These are phyloP conservation scores for Vulpes lagopus DNA, from an alignment of 2,113 vertebrate species.

Conservation along the genomic window DNA sequence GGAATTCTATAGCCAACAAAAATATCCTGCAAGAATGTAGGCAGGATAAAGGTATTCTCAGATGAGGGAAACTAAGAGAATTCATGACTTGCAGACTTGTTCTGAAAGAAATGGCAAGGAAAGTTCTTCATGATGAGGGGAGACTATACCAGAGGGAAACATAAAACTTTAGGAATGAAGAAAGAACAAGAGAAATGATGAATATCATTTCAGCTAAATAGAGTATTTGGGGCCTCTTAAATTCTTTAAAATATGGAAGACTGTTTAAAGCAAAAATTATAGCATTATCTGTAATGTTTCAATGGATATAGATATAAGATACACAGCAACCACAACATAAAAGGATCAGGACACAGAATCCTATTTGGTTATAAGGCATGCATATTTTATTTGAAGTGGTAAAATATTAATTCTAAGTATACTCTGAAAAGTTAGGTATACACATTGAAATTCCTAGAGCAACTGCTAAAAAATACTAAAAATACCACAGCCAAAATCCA, in stretches of 20 bases:
- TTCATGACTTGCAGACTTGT: background rate
- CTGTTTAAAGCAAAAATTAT: background rate
- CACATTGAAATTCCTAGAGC: background rate
- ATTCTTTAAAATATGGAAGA: background rate
- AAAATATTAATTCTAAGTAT: constrained; percentile 17
- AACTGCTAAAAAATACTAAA: background rate
- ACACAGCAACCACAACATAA: background rate
- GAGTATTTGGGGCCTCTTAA: background rate
- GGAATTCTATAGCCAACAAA: background rate
- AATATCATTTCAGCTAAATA: background rate
- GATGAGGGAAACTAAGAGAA: background rate
- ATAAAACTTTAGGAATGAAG: background rate
- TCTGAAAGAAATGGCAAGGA: background rate
- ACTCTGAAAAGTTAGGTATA: background rate
- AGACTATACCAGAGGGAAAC: background rate
- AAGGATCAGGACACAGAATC: background rate
- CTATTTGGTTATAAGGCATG: background rate
- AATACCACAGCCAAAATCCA: background rate
- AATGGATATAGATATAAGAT: background rate
- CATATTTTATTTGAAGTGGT: background rate
- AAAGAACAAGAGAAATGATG: background rate
- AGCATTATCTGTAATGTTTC: background rate
- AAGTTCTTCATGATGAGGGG: background rate
- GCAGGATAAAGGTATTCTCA: background rate
- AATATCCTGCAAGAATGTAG: background rate